These are phyloP conservation scores for Anguilla japonica DNA, from an alignment of 2,113 vertebrate species.

Conservation along the genomic window DNA sequence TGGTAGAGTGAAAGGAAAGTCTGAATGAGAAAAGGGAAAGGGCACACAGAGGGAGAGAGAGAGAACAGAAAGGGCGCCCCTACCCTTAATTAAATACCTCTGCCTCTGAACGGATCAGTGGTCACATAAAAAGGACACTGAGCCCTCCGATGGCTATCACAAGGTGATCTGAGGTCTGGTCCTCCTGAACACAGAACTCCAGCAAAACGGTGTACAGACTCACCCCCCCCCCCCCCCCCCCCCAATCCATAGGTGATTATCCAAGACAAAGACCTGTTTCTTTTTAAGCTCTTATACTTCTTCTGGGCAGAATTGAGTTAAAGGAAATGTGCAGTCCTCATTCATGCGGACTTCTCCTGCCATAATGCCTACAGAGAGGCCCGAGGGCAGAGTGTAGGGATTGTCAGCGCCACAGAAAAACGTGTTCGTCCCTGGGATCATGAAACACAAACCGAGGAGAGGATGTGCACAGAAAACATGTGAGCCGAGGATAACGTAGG, in stretches of 20 bases:
- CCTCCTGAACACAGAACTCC: neutral
- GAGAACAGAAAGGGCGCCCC: neutral
- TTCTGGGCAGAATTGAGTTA: neutral
- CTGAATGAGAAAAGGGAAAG: too few species aligned
- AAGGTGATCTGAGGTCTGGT: conserved; percentile 9
- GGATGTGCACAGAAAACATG: neutral
- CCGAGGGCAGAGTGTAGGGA: neutral
- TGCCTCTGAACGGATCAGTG: conserved; percentile 24
- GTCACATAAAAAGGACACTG: conserved; percentile 29
- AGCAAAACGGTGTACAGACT: neutral
- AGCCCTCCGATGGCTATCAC: conserved; percentile 35
- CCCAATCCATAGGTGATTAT: neutral
- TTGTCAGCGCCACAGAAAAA: too few species aligned
- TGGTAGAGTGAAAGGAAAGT: neutral
- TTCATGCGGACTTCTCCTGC: neutral
- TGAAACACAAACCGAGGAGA: too few species aligned
- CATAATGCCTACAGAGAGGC: neutral
- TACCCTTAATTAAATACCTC: conserved; percentile 50
- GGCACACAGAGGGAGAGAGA: neutral
- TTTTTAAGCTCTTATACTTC: neutral
- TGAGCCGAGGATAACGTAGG: neutral
- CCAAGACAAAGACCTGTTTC: conserved; percentile 4
- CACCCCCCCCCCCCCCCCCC: neutral
- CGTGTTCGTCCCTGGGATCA: too few species aligned
- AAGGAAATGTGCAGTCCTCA: neutral